These are phyloP conservation scores for Delia radicum DNA, from an alignment of 1,140 invertebrate genomes.

Conservation along the genomic window DNA sequence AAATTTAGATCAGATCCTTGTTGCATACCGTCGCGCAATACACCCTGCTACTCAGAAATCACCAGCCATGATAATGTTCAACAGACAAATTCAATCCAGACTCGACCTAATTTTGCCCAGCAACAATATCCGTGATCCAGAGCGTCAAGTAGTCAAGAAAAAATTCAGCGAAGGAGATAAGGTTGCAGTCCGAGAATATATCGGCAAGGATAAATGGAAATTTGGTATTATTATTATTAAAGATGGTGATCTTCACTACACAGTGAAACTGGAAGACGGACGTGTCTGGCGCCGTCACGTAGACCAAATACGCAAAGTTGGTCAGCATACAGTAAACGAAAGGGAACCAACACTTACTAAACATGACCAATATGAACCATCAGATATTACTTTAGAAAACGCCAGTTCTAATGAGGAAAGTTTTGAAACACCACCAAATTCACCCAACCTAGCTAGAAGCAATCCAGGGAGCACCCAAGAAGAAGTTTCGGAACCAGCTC, in stretches of 20 bases:
- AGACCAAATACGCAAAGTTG: background rate
- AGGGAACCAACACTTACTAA: too few species aligned
- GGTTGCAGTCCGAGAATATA: background rate
- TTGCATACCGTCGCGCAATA: slow-evolving; percentile 27
- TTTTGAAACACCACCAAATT: too few species aligned
- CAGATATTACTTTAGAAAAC: too few species aligned
- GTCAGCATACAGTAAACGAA: too few species aligned
- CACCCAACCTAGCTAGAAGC: too few species aligned
- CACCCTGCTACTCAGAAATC: slow-evolving; percentile 27
- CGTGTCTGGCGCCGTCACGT: background rate
- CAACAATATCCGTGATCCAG: background rate
- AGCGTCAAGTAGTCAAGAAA: background rate
- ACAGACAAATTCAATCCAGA: slow-evolving; percentile 22
- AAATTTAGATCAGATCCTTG: slow-evolving; percentile 20
- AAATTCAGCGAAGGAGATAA: background rate
- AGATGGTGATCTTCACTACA: background rate
- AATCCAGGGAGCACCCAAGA: too few species aligned
- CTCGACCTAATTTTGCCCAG: background rate
- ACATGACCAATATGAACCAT: too few species aligned
- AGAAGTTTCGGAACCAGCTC: too few species aligned
- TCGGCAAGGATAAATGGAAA: background rate
- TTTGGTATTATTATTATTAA: background rate
- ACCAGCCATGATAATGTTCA: slow-evolving; percentile 27
- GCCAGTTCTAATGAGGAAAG: too few species aligned
- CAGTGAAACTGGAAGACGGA: background rate